Base-by-base conservation (phyloP, 2,113 vertebrate genomes). In the Leptobrachium ailaonicum region DNA sequence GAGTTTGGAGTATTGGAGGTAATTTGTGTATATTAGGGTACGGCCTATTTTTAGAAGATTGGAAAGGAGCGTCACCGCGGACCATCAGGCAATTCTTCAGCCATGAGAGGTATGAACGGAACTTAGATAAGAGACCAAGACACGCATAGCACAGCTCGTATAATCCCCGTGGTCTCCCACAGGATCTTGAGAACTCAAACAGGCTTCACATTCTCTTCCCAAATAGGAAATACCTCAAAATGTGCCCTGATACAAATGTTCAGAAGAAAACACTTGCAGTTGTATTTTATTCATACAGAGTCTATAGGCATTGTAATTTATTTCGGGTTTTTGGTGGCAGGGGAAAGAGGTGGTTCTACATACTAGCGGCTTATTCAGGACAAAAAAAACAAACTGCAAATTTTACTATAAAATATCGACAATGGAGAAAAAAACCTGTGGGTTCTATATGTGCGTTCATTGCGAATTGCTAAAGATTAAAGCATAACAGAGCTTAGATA, bases 171-270 rank as follows among this genome's bases (percentile, higher is more conserved):
- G 53, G 54, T 74, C 71, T 45, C 64, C 60, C 53, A 2, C 64
- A 68, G 53, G 63, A 74, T 74, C 47, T 45, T 58, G 54, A 62
- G 64, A 68, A 53, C 50, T 60, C 67, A 42, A 80, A 80, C 63
- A 74, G 63, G 66, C 45, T 74, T 68, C 20, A 68, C 71, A 80
- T 80, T 80, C 78, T 8, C 78, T 80, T 80, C 78, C 71, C 78
- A 68, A 80, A 80, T 74, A 60, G 78, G 78, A 80, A 74, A 68
- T 80, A 80, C 71, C 71, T 74, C 74, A 71, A 50, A 67, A 80
- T 14, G 54, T 56, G 70, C 73, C 56, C 71, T 73, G 3, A 73
- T 66, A 63, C 66, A 80, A 13, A 73, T 58, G 71, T 58, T 73
- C 4, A 13, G 41, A 80, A 64, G 12, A 67, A 73, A 80, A 32